A percentile compares a stretch with the other conserved stretches of the same genome.
Evolutionary conservation across 2,113 vertebrate species (phyloP).

Genomic region (Chroicocephalus ridibundus): DNA sequence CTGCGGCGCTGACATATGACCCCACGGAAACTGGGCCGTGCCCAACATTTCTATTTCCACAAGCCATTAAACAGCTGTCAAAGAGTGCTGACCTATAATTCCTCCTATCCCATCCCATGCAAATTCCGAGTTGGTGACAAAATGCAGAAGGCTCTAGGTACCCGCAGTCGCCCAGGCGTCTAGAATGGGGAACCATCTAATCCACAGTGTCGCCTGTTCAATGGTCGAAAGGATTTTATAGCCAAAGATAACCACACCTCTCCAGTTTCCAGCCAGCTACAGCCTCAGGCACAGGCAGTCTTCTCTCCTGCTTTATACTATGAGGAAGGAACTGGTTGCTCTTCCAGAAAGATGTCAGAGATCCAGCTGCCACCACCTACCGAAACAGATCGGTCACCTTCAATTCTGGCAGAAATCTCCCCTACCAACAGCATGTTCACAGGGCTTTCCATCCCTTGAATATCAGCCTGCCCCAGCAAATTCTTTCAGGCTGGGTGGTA

Average conservation of each 20-base stretch:
- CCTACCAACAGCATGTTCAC: background rate
- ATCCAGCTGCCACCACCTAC: background rate
- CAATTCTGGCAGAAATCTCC: background rate
- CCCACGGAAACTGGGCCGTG: background rate
- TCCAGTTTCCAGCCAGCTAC: background rate
- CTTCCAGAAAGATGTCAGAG: background rate
- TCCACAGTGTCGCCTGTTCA: background rate
- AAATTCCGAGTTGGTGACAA: background rate
- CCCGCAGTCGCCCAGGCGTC: fast-evolving
- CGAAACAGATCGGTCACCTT: background rate
- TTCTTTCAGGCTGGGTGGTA: background rate
- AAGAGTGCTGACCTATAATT: background rate
- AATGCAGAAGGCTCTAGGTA: background rate
- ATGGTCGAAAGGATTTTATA: background rate
- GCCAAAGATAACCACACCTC: background rate
- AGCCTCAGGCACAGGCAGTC: background rate
- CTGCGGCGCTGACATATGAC: background rate
- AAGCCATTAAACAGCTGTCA: constrained; percentile 27
- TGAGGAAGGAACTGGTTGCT: background rate
- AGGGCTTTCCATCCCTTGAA: background rate
- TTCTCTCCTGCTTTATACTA: background rate
- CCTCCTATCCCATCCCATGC: background rate
- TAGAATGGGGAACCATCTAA: background rate
- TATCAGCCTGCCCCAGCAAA: background rate
- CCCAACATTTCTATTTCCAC: constrained; percentile 15